A percentile compares a stretch with the other conserved stretches of the same genome.
phyloP scores from a whole-genome alignment of 2,113 vertebrate genomes.

The Lasiurus cinereus region DNA sequence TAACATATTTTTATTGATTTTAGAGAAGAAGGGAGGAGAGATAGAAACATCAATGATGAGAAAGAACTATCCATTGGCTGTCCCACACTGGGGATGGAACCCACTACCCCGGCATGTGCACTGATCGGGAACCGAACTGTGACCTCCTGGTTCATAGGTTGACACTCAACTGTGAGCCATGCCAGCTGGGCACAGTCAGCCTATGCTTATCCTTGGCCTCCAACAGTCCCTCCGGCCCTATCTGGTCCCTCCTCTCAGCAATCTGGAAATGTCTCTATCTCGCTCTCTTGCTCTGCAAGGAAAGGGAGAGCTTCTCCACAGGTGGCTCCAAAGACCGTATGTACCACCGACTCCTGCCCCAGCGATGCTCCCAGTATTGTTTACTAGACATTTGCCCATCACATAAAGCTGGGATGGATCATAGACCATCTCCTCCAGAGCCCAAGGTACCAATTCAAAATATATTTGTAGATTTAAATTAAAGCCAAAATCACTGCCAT shows the following conservation, averaged over 20 bases:
- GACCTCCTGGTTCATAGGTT: too few relatives aligned
- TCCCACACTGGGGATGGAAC: too few relatives aligned
- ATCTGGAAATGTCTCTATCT: background rate
- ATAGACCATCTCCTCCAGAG: background rate
- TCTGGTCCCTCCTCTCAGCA: background rate
- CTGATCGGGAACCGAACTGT: too few relatives aligned
- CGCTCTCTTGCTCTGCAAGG: background rate
- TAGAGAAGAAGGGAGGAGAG: too few relatives aligned
- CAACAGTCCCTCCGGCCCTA: background rate
- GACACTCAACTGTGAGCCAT: too few relatives aligned
- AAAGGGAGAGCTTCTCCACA: background rate
- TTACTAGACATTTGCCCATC: background rate
- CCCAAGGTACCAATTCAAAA: background rate
- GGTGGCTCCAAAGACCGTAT: background rate
- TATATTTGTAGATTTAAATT: constrained; percentile 7
- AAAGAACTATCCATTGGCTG: too few relatives aligned
- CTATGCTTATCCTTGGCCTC: background rate
- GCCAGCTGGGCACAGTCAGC: too few relatives aligned
- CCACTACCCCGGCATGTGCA: too few relatives aligned
- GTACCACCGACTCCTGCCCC: background rate
- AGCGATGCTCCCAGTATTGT: background rate
- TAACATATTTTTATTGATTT: too few relatives aligned
- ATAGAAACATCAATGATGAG: too few relatives aligned
- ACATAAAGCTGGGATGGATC: background rate
- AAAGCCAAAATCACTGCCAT: background rate